Percentiles rank a stretch among this genome's conserved stretches.
phyloP scores from a whole-genome alignment of 2,113 vertebrate genomes.

The Chiloscyllium plagiosum region DNA sequence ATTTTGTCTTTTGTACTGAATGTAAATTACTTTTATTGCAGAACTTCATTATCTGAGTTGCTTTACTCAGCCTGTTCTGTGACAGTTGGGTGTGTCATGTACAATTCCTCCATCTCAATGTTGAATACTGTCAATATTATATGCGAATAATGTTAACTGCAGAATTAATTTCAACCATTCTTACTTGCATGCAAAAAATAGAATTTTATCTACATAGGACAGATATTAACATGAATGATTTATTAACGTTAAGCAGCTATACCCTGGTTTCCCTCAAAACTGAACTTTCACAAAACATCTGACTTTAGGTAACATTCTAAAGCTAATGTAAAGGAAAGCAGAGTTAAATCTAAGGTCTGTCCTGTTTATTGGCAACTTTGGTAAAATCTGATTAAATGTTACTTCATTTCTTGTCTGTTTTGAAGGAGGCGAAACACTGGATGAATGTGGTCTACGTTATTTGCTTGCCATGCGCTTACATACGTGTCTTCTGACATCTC shows the following conservation, averaged over 20 bases:
- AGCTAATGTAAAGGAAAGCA: neutral
- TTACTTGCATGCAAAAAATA: neutral
- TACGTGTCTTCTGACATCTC: slow-evolving; percentile 87
- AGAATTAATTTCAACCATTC: neutral
- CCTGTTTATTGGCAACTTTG: neutral
- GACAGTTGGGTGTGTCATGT: neutral
- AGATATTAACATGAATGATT: neutral
- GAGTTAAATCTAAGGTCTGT: neutral
- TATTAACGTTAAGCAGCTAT: neutral
- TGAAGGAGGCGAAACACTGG: slow-evolving; percentile 83
- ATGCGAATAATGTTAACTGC: neutral
- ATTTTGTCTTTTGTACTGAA: neutral
- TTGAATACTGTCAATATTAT: neutral
- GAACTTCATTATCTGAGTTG: neutral
- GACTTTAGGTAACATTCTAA: neutral
- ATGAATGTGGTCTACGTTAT: slow-evolving; percentile 90
- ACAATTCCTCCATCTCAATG: neutral
- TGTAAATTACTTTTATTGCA: neutral
- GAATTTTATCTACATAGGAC: neutral
- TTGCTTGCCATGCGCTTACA: slow-evolving; percentile 94
- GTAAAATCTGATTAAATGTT: slow-evolving; percentile 18
- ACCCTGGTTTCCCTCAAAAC: neutral
- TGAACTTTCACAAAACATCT: neutral
- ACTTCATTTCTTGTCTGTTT: slow-evolving; percentile 41
- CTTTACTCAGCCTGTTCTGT: neutral